Evolutionary conservation across 2,888 invertebrate genomes (phyloP), one percentile per base, ranked within the genome.

Genomic region (Sarcophaga rosellei): DNA sequence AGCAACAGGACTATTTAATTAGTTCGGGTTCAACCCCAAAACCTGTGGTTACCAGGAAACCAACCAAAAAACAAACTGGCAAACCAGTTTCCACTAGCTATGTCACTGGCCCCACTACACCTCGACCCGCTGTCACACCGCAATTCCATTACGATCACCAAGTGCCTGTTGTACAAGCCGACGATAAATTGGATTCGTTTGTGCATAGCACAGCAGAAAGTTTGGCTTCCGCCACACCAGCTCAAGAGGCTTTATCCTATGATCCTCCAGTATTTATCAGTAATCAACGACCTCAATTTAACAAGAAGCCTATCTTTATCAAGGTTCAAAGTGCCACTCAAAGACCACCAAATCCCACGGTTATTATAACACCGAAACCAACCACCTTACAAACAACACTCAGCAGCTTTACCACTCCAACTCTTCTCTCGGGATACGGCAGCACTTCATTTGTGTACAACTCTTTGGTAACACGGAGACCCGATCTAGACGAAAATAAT

Each of bases 341-440:
- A 47, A 93, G 93, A 76, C 95, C 95, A 72, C 95, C 95, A 12
- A 94, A 94, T 1, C 95, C 96, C 2, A 95, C 96, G 0, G 94
- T 96, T 8, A 93, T 95, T 4, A 96, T 96, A 15, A 96, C 96
- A 4, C 96, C 96, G 4, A 96, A 96, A 91, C 96, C 96, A 1
- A 94, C 94, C 0, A 90, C 89, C 0, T 89, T 90, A 11, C 92
- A 91, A 85, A 86, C 91, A 47, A 88, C 91, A 5, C 90, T 62
- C 88, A 89, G 74, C 84, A 88, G 57, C 88, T 90, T 62, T 76
- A 88, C 74, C 75, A 74, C 72, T 57, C 70, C 21, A 74, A 88
- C 89, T 59, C 88, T 89, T 1, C 25, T 86, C 21, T 70, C 88
- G 0, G 84, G 63, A 6, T 88, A 86, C 15, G 87, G 81, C 4